Evolutionary conservation across 2,113 vertebrate species (phyloP).

Genomic region (Fulica atra): DNA sequence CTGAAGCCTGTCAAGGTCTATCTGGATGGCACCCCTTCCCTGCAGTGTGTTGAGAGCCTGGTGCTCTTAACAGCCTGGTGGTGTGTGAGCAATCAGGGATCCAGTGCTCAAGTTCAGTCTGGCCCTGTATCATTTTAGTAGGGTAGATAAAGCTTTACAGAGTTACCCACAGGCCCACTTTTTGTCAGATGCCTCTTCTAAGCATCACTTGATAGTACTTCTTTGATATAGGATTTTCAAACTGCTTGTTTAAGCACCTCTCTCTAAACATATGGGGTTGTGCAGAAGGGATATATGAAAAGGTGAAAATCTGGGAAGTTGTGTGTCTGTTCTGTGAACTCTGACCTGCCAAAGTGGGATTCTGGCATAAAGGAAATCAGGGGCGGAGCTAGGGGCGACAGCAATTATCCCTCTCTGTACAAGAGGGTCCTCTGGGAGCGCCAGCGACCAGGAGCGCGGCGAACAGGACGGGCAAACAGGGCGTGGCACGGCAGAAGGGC

Average conservation of each 20-base stretch:
- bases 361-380: not conserved
- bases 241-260: not conserved
- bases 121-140: not conserved
- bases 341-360: not conserved
- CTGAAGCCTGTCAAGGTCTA: too few relatives aligned
- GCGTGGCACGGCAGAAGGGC: too few relatives aligned
- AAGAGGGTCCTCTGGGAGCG: too few relatives aligned
- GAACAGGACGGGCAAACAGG: too few relatives aligned
- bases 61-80: too few relatives aligned
- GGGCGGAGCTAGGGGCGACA: too few relatives aligned
- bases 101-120: not conserved
- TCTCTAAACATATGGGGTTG: not conserved
- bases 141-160: not conserved
- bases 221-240: not conserved
- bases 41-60: too few relatives aligned
- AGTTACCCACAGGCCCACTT: rapidly evolving
- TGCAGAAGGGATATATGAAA: not conserved
- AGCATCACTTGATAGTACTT: not conserved
- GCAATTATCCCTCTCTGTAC: too few relatives aligned
- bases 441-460: too few relatives aligned
- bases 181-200: not conserved
- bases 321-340: not conserved
- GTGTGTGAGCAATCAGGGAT: not conserved
- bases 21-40: too few relatives aligned
- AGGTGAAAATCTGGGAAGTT: not conserved